phyloP scores from a whole-genome alignment of 2,797 vertebrate genomes.

The Sebastolobus alascanus region DNA sequence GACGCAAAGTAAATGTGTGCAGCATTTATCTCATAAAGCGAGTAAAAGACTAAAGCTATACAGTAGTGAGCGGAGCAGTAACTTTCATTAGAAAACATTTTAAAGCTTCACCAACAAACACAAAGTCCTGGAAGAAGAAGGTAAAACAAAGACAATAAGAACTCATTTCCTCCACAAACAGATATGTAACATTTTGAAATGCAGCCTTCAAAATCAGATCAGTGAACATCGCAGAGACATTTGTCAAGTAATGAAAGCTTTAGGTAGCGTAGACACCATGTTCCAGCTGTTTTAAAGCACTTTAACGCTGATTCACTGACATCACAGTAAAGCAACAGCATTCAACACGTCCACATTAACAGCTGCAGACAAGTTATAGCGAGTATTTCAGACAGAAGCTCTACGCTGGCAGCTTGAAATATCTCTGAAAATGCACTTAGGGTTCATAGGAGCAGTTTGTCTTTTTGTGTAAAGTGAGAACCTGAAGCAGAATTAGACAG shows the following conservation, averaged over 20 bases:
- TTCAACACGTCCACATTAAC: neutral
- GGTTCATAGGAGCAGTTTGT: conserved; percentile 16
- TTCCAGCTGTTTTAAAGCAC: conserved; percentile 6
- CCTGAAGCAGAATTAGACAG: conserved; percentile 63
- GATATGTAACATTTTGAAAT: conserved; percentile 26
- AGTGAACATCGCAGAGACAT: neutral
- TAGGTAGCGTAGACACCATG: neutral
- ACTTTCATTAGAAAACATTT: neutral
- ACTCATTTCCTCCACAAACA: neutral
- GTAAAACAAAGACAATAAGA: neutral
- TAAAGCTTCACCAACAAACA: neutral
- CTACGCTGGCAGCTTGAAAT: neutral
- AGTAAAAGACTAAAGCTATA: conserved; percentile 13
- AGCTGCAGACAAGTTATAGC: neutral
- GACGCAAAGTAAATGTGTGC: conserved; percentile 21
- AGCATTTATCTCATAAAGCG: neutral
- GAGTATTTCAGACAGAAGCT: conserved; percentile 6
- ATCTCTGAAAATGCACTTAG: conserved; percentile 36
- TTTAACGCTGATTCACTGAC: neutral
- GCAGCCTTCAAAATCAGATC: neutral
- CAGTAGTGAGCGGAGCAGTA: conserved; percentile 13
- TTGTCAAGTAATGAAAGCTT: neutral
- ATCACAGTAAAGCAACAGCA: conserved; percentile 34
- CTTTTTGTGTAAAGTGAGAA: conserved; percentile 10
- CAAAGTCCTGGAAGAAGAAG: neutral